Conservation (phyloP, 2,797 vertebrate genomes). For the Falco novaeseelandiae region DNA sequence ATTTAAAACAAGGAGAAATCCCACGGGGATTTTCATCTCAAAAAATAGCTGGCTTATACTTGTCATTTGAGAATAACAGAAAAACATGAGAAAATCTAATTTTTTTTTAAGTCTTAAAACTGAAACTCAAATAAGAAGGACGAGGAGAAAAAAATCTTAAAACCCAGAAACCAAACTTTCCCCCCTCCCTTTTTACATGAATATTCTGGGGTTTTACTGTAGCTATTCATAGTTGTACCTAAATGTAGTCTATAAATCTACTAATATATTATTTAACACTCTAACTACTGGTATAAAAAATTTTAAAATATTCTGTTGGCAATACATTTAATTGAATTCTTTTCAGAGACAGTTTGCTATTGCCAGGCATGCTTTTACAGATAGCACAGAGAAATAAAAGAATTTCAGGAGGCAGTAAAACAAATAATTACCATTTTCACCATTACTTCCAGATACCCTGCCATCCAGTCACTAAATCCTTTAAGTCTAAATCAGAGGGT, state of each 20-base stretch:
- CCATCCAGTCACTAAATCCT: constrained; percentile 4
- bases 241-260: constrained; percentile 63
- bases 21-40: background rate
- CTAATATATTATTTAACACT: constrained; percentile 67
- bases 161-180: constrained; percentile 1
- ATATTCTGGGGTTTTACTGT: constrained; percentile 32
- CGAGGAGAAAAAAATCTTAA: background rate
- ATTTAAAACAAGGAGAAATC: constrained; percentile 41
- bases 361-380: constrained; percentile 62
- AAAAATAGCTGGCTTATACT: constrained; percentile 44
- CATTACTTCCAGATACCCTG: constrained; percentile 9
- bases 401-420: constrained; percentile 45
- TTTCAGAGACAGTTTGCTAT: constrained; percentile 38
- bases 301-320: constrained; percentile 46
- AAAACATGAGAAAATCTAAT: constrained; percentile 24
- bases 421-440: constrained; percentile 49
- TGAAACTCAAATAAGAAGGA: constrained; percentile 45
- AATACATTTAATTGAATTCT: constrained; percentile 57
- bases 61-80: constrained; percentile 1
- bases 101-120: constrained; percentile 52
- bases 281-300: constrained; percentile 50
- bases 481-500: constrained; percentile 47
- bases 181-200: background rate
- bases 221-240: constrained; percentile 48
- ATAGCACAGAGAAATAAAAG: constrained; percentile 50